A percentile compares a stretch with the other conserved stretches of the same genome.
Evolutionary conservation across 2,113 vertebrate genomes (phyloP).

Genomic region (Stegostoma tigrinum): DNA sequence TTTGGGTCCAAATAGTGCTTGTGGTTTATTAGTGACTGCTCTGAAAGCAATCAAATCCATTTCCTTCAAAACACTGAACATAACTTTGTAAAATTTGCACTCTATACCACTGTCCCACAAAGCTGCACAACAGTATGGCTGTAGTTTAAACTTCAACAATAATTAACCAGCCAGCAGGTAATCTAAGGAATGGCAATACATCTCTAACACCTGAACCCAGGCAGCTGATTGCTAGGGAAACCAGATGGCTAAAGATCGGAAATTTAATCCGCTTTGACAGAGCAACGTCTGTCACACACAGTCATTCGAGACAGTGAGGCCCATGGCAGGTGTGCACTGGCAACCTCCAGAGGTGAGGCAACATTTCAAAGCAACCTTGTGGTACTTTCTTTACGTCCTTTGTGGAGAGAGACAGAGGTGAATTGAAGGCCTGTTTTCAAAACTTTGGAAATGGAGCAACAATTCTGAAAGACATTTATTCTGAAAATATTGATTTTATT

Average conservation of each 20-base stretch:
- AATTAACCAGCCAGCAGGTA: neutral
- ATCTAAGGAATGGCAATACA: slow-evolving; percentile 23
- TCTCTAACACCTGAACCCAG: neutral
- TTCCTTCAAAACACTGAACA: neutral
- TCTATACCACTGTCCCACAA: neutral
- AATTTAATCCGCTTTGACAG: neutral
- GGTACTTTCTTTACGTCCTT: neutral
- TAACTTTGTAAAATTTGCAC: neutral
- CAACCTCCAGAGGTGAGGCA: neutral
- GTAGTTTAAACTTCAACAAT: neutral
- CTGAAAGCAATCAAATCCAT: neutral
- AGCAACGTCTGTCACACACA: neutral
- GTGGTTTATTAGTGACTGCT: neutral
- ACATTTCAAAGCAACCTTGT: neutral
- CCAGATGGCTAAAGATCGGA: neutral
- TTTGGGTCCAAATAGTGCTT: neutral
- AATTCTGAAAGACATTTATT: neutral
- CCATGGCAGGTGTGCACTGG: neutral
- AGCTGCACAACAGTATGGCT: neutral
- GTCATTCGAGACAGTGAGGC: neutral
- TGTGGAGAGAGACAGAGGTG: neutral
- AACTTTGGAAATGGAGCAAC: neutral
- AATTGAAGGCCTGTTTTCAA: neutral
- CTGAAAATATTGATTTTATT: neutral
- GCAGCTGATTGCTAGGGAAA: slow-evolving; percentile 9